These are phyloP conservation scores for Hemistola chrysoprasaria DNA, from an alignment of 2,888 invertebrate genomes.

Conservation along the genomic window DNA sequence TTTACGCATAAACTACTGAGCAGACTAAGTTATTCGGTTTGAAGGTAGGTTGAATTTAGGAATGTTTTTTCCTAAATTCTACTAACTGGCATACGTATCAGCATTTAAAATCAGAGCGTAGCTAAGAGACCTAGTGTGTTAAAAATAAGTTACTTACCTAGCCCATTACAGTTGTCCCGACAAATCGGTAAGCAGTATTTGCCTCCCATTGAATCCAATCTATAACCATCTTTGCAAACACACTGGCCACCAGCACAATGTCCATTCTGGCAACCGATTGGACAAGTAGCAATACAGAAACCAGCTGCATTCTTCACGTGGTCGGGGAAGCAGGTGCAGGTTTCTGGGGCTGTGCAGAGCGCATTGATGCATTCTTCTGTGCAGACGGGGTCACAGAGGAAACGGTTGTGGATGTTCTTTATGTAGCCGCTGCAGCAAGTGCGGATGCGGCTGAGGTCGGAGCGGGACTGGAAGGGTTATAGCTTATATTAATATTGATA, in stretches of 20 bases:
- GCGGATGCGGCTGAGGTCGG: constrained; percentile 84
- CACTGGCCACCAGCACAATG: constrained; percentile 84
- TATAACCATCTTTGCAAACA: constrained; percentile 83
- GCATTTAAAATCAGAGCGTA: constrained; percentile 20
- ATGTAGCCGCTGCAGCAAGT: constrained; percentile 88
- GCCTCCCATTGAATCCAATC: constrained; percentile 69
- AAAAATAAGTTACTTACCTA: constrained; percentile 67
- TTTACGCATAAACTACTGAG: no score
- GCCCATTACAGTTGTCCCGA: constrained; percentile 68
- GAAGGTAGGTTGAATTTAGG: no score
- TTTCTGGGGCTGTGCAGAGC: constrained; percentile 84
- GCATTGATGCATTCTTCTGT: constrained; percentile 83
- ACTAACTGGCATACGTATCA: no score
- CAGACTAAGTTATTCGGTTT: no score
- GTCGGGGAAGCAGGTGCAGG: constrained; percentile 84
- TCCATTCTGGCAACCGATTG: constrained; percentile 86
- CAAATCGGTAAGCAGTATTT: constrained; percentile 85
- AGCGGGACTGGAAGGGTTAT: constrained; percentile 70
- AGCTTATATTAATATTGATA: background rate
- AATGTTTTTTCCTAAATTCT: no score
- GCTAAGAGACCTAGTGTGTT: no score
- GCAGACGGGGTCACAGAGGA: constrained; percentile 84
- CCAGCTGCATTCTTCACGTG: constrained; percentile 79
- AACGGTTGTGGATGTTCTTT: constrained; percentile 79
- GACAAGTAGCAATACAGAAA: constrained; percentile 85